Base-by-base conservation (phyloP, 2,888 invertebrate species). In the Nemapogon koenigi region DNA sequence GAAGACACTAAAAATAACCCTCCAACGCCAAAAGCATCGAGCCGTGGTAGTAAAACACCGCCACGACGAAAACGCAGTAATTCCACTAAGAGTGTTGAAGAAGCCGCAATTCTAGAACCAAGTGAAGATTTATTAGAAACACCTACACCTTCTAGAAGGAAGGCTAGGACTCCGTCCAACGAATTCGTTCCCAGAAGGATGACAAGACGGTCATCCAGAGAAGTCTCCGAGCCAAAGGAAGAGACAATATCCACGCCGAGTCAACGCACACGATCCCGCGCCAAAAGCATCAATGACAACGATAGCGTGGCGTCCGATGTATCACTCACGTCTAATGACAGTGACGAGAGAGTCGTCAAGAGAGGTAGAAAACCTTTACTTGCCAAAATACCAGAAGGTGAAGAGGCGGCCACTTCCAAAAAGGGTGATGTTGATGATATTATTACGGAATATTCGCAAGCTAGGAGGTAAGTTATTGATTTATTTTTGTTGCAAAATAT, bases 191-290 rank as follows among this genome's bases (percentile, higher is more conserved):
- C 3, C 0, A 54, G 71, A 25, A 65, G 58, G 6, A 52, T 76
- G 11, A 75, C 75, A 0, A 50, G 75, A 39, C 56, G 72, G 1
- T 62, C 63, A n/a, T 75, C 76, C 0, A 62, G 57, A 43, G 76
- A 76, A 44, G 50, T 70, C 40, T 52, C 55, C 0, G 68, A 59
- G 19, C 18, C 37, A 22, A 62, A 53, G 35, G 37, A 51, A 1
- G 66, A 68, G 11, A 64, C 67, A 25, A 39, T 37, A 16, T 11
- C 16, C 19, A 73, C 72, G 2, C 73, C 76, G 0, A 63, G 53
- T 40, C 53, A 66, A 22, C 52, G 67, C 1, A 47, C 49, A 13
- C 55, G 69, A 18, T 47, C 56, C 29, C 52, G 46, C 35, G 62
- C 58, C 37, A 67, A 56, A 29, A 63, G 58, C 22, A 44, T 59